phyloP scores from a whole-genome alignment of 1,140 invertebrate genomes.

The Cyclargus thomasi region DNA sequence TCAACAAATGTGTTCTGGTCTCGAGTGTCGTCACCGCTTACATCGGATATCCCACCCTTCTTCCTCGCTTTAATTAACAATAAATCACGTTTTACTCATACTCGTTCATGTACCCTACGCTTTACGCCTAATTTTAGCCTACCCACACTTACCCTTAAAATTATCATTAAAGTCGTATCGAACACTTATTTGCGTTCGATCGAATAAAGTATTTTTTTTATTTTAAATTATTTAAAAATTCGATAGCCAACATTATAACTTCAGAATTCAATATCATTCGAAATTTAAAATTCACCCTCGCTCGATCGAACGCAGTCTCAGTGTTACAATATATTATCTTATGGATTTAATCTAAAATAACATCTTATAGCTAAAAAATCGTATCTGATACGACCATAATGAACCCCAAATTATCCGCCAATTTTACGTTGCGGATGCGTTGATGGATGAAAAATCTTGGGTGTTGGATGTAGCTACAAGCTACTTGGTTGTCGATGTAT shows the following conservation, averaged over 20 bases:
- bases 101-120: not conserved
- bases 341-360: not conserved
- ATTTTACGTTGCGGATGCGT: constrained; percentile 30
- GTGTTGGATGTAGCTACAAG: constrained; percentile 41
- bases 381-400: constrained; percentile 33
- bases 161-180: constrained; percentile 15
- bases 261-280: not conserved
- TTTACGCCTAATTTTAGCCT: constrained; percentile 5
- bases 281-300: not conserved
- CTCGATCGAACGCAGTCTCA: not conserved
- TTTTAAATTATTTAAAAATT: not conserved
- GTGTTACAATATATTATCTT: not conserved
- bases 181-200: not conserved
- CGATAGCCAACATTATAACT: not conserved
- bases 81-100: constrained; percentile 31
- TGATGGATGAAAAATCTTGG: constrained; percentile 19
- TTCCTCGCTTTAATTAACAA: constrained; percentile 71
- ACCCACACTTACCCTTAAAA: constrained; percentile 14
- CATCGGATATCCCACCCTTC: constrained; percentile 59
- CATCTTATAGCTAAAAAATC: constrained; percentile 19
- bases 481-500: constrained; percentile 56
- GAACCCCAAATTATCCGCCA: constrained; percentile 28
- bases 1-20: constrained; percentile 47
- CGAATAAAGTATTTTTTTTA: not conserved
- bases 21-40: constrained; percentile 50